Evolutionary conservation across 2,113 vertebrate genomes (phyloP), one percentile per base, ranked within the genome.

Genomic region (Lycaon pictus): DNA sequence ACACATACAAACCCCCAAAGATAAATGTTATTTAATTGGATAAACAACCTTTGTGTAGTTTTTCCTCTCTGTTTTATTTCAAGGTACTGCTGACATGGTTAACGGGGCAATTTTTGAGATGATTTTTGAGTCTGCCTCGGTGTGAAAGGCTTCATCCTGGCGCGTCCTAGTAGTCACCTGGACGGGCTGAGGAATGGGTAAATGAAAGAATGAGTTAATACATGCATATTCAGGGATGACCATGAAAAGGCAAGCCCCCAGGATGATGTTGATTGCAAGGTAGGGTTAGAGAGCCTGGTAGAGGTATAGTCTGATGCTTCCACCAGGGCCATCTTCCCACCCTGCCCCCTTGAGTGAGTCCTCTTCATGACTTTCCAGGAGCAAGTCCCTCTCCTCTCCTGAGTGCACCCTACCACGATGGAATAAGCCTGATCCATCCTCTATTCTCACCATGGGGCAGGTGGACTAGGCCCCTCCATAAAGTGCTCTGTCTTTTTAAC

Each of bases 1-100:
- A 25, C 20, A 43, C 60, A 56, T 15, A 7, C 43, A 74, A 5
- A 51, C 48, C 60, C 72, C 77, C 56, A 35, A 71, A 97, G 92
- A 71, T 27, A 93, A 93, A 86, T 74, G 92, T 81, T 86, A 43
- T 69, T 91, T 82, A 88, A 56, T 43, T 43, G 67, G 63, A 65
- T 85, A 86, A 88, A 96, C 89, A 91, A 56, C 29, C 27, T 92
- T 53, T 20, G 72, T 20, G 3, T 10, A 25, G 63, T 60, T 55
- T 77, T 19, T 76, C 56, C 58, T 58, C 76, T 79, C 96, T 77
- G 60, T 91, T 88, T 81, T 62, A 65, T 87, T 63, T 93, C 60
- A 82, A 63, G 87, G 55, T 53, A 27, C 65, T 22, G 60, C 71
- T 37, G 35, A 74, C 48, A 56, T 11, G 56, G 60, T 37, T 56